Percentiles rank a stretch among this genome's conserved stretches.
Evolutionary conservation across 2,888 invertebrate species (phyloP).

Genomic region (Pachliopta kotzebuea): DNA sequence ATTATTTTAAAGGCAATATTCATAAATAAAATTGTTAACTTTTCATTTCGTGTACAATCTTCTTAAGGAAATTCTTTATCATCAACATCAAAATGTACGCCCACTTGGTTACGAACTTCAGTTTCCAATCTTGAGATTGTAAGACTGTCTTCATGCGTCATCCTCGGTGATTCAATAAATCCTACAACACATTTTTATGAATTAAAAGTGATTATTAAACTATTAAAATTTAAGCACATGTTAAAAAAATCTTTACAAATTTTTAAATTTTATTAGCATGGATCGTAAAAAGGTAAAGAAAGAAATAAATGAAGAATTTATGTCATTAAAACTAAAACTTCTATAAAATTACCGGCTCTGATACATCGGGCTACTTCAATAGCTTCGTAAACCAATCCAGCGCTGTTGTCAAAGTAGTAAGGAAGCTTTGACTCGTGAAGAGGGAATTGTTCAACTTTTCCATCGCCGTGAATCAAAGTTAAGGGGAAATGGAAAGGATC

Average conservation of each 20-base stretch:
- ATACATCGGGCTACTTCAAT: slow-evolving; percentile 86
- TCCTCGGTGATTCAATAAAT: slow-evolving; percentile 82
- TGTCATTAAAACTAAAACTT: neutral
- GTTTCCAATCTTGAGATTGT: slow-evolving; percentile 86
- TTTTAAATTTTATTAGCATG: neutral
- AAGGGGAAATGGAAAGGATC: slow-evolving; percentile 85
- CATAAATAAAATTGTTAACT: neutral
- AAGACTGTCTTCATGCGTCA: slow-evolving; percentile 84
- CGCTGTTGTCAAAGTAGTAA: slow-evolving; percentile 84
- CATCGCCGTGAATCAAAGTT: slow-evolving; percentile 77
- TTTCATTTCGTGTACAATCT: no score
- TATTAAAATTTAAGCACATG: no score
- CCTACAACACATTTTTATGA: slow-evolving; percentile 57
- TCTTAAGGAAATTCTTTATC: slow-evolving; percentile 44
- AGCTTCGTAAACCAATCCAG: slow-evolving; percentile 87
- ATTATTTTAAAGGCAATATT: neutral
- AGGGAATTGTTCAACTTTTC: slow-evolving; percentile 74
- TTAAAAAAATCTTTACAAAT: no score
- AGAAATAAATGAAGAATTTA: neutral
- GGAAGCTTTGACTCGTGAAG: slow-evolving; percentile 78
- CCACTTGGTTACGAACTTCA: slow-evolving; percentile 83
- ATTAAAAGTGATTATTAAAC: no score
- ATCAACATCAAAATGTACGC: slow-evolving; percentile 81
- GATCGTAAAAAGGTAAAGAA: neutral
- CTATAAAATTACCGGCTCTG: slow-evolving; percentile 52